A percentile compares a stretch with the other conserved stretches of the same genome.
These are phyloP conservation scores for Campylorhamphus procurvoides DNA, from an alignment of 2,113 vertebrate species.

Conservation along the genomic window DNA sequence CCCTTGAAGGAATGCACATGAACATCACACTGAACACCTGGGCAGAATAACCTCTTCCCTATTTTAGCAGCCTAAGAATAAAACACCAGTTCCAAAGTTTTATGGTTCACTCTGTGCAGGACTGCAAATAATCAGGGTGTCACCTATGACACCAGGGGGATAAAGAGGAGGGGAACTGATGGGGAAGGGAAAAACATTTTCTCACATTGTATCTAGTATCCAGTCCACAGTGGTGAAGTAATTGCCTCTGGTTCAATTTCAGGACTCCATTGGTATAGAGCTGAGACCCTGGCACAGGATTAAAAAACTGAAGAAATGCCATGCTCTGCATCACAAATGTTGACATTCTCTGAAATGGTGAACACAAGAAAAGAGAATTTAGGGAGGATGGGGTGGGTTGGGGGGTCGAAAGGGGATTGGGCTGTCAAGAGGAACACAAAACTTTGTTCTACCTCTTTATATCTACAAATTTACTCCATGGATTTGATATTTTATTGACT, in stretches of 20 bases:
- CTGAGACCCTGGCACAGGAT: slow-evolving; percentile 84
- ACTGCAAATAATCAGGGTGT: neutral
- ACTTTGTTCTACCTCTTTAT: neutral
- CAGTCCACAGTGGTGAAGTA: slow-evolving; percentile 82
- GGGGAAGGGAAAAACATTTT: neutral
- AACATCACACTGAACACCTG: neutral
- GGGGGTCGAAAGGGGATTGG: too few relatives aligned
- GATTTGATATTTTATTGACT: neutral
- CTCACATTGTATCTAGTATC: slow-evolving; percentile 90
- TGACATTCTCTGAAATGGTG: slow-evolving; percentile 86
- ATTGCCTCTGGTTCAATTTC: slow-evolving; percentile 86
- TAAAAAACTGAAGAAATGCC: slow-evolving; percentile 87
- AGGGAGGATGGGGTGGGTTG: neutral
- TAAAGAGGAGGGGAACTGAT: neutral
- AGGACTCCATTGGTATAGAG: slow-evolving; percentile 88
- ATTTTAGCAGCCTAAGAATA: neutral
- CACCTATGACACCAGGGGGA: neutral
- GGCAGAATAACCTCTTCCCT: neutral
- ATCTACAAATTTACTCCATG: neutral
- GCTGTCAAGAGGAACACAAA: neutral
- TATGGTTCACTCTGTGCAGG: neutral
- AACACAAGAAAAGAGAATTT: neutral
- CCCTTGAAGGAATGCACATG: neutral
- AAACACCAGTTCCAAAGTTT: neutral
- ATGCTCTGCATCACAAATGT: slow-evolving; percentile 93